Evolutionary conservation across 2,113 vertebrate species (phyloP).

Genomic region (Peromyscus leucopus): DNA sequence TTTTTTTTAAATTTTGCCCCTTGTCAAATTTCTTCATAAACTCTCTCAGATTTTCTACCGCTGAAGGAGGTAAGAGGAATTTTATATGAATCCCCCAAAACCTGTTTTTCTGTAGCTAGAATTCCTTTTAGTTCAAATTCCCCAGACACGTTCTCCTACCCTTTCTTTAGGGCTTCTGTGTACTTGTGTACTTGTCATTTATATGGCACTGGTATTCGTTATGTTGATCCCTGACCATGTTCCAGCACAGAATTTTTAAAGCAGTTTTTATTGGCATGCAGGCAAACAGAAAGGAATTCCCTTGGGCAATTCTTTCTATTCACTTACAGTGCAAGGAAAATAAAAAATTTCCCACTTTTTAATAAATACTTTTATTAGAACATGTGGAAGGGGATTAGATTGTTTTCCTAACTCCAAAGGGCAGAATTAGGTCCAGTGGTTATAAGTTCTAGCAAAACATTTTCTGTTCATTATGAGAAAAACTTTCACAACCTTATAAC

Average conservation of each 20-base stretch:
- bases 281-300: constrained; percentile 63
- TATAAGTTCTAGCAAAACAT: constrained; percentile 51
- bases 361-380: constrained; percentile 72
- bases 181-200: constrained; percentile 31
- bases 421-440: constrained; percentile 34
- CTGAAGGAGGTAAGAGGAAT: constrained; percentile 28
- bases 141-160: background rate
- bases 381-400: background rate
- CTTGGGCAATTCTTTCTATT: constrained; percentile 53
- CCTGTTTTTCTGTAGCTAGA: constrained; percentile 23
- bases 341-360: constrained; percentile 43
- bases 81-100: constrained; percentile 24
- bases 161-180: constrained; percentile 34
- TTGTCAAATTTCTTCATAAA: constrained; percentile 44
- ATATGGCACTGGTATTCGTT: constrained; percentile 50
- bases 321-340: constrained; percentile 44
- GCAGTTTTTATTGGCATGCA: constrained; percentile 56
- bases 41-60: background rate
- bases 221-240: constrained; percentile 9
- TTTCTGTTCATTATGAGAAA: constrained; percentile 66
- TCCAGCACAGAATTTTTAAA: background rate
- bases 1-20: background rate
- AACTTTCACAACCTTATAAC: constrained; percentile 44
- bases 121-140: constrained; percentile 55
- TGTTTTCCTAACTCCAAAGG: constrained; percentile 31